Percentiles rank a stretch among this genome's conserved stretches.
Conservation (phyloP, 2,888 invertebrate species). For the Megaustenia siamemsis region DNA sequence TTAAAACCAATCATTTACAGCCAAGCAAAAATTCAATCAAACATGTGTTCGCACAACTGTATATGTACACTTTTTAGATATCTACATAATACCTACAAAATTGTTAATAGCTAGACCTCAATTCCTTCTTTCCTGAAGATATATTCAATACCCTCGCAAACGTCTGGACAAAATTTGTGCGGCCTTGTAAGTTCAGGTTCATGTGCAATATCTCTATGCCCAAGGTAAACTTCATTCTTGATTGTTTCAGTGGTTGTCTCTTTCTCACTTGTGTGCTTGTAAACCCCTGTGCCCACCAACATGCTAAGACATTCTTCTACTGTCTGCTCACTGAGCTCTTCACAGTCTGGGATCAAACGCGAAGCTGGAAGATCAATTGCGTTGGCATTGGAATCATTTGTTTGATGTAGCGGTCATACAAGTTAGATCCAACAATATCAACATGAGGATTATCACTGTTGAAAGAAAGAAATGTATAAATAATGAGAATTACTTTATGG, state of each 20-base stretch:
- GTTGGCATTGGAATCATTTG: constrained; percentile 48
- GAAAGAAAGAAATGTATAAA: background rate
- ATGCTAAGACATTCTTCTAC: constrained; percentile 73
- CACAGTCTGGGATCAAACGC: constrained; percentile 73
- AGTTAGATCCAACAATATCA: constrained; percentile 79
- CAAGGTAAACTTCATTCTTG: constrained; percentile 68
- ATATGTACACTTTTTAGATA: background rate
- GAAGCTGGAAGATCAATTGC: constrained; percentile 66
- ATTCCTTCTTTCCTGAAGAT: constrained; percentile 72
- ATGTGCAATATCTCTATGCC: constrained; percentile 76
- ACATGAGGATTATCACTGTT: constrained; percentile 79
- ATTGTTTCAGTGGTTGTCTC: constrained; percentile 53
- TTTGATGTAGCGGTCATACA: constrained; percentile 77
- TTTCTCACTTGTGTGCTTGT: constrained; percentile 66
- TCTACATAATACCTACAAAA: background rate
- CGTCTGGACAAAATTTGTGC: constrained; percentile 71
- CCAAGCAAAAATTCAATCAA: too few relatives aligned
- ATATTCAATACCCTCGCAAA: constrained; percentile 73
- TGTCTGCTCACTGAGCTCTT: constrained; percentile 72
- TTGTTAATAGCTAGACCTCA: background rate
- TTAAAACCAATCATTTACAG: background rate
- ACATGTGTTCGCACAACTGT: background rate
- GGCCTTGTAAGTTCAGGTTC: constrained; percentile 75
- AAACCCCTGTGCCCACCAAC: constrained; percentile 79
- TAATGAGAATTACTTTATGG: too few relatives aligned